phyloP scores from a whole-genome alignment of 2,797 vertebrate genomes.

The Furcifer pardalis region DNA sequence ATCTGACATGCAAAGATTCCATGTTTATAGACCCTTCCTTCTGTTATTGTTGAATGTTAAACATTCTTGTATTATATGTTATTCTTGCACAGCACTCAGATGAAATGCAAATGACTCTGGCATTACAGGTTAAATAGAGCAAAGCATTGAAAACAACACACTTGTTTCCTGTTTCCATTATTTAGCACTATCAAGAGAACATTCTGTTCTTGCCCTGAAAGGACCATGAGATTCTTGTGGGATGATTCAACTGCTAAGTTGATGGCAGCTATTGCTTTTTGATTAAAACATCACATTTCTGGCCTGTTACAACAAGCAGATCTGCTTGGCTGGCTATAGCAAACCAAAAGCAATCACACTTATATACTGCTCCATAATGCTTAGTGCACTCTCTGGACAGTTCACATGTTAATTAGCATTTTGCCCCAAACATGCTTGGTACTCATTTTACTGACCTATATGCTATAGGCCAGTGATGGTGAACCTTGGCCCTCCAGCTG shows the following conservation, averaged over 20 bases:
- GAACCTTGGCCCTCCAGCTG: no score
- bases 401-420: no score
- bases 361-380: no score
- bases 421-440: no score
- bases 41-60: conserved; percentile 22
- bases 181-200: neutral
- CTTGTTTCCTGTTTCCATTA: neutral
- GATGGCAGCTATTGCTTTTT: neutral
- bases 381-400: no score
- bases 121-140: conserved; percentile 13
- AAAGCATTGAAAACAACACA: accelerated
- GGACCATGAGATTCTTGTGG: neutral
- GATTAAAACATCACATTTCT: neutral
- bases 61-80: neutral
- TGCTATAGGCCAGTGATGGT: no score
- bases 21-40: conserved; percentile 4
- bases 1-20: conserved; percentile 26
- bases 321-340: neutral
- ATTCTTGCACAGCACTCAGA: conserved; percentile 5
- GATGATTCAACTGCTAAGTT: neutral
- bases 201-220: neutral
- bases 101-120: conserved; percentile 9
- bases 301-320: neutral
- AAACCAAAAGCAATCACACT: no score
- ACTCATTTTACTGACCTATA: no score